A percentile compares a stretch with the other conserved stretches of the same genome.
phyloP scores from a whole-genome alignment of 2,888 invertebrate species.

The Dendrolimus houi region DNA sequence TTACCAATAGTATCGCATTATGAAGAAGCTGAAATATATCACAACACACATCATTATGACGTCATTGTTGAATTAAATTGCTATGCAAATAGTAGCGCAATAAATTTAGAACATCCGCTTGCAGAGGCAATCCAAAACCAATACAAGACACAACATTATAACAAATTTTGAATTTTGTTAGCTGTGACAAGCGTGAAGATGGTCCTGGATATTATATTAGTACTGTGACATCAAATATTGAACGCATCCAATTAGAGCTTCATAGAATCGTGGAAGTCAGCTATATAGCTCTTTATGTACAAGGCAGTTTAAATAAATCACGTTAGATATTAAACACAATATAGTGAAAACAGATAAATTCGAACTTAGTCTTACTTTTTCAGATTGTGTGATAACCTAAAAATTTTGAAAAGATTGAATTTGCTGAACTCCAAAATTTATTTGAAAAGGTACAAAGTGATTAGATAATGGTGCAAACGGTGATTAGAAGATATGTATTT shows the following conservation, averaged over 20 bases:
- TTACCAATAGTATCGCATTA: constrained; percentile 71
- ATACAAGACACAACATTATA: constrained; percentile 75
- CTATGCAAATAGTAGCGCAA: constrained; percentile 21
- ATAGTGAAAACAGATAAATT: too few species aligned
- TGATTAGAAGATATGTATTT: not conserved
- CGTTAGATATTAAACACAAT: too few species aligned
- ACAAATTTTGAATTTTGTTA: constrained; percentile 73
- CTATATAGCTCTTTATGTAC: too few species aligned
- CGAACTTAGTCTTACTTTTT: too few species aligned
- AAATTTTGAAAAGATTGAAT: too few species aligned
- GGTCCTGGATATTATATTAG: constrained; percentile 4
- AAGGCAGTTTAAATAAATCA: too few species aligned
- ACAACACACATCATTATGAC: constrained; percentile 59
- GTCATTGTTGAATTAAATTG: constrained; percentile 29
- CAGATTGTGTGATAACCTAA: too few species aligned
- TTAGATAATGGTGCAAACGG: not conserved
- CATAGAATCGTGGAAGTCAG: too few species aligned
- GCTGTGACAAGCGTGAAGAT: constrained; percentile 62
- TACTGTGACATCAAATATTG: constrained; percentile 2
- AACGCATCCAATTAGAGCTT: not conserved
- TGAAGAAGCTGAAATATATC: constrained; percentile 74
- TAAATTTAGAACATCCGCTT: constrained; percentile 40
- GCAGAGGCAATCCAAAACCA: constrained; percentile 65
- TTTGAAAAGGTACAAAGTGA: too few species aligned
- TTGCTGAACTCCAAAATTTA: too few species aligned